A percentile compares a stretch with the other conserved stretches of the same genome.
Conservation (phyloP, 2,888 invertebrate genomes). For the Agonopterix alstromeriana region DNA sequence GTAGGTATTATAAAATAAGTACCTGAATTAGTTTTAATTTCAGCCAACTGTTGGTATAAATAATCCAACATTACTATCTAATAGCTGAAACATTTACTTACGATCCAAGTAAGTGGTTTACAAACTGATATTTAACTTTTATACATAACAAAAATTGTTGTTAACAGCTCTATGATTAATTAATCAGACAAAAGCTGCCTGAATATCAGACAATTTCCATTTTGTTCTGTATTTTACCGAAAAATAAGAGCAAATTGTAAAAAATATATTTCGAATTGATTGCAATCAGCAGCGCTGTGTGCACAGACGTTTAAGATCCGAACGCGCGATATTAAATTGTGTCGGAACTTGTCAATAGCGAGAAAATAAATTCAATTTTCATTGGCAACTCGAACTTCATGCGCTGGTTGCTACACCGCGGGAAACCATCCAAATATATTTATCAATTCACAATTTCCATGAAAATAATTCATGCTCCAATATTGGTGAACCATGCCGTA, state of each 20-base stretch:
- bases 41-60: too few relatives aligned
- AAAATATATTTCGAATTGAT: slow-evolving; percentile 6
- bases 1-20: too few relatives aligned
- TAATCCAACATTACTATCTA: too few relatives aligned
- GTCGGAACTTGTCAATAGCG: slow-evolving; percentile 26
- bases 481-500: background rate
- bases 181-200: too few relatives aligned
- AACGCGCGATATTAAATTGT: slow-evolving; percentile 23
- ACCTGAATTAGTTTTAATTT: too few relatives aligned
- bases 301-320: slow-evolving; percentile 6
- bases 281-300: slow-evolving; percentile 4
- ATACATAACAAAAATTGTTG: too few relatives aligned
- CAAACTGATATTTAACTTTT: too few relatives aligned
- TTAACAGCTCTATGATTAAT: too few relatives aligned
- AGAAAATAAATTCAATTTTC: slow-evolving; percentile 31
- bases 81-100: too few relatives aligned
- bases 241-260: background rate
- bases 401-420: slow-evolving; percentile 17
- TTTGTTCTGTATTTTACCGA: background rate
- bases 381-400: slow-evolving; percentile 25
- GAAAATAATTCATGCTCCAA: slow-evolving; percentile 1
- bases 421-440: slow-evolving; percentile 22
- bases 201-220: background rate
- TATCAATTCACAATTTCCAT: slow-evolving; percentile 18
- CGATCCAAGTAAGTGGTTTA: too few relatives aligned